Base-by-base conservation (phyloP, 2,113 vertebrate genomes). In the Eupsittula cactorum region DNA sequence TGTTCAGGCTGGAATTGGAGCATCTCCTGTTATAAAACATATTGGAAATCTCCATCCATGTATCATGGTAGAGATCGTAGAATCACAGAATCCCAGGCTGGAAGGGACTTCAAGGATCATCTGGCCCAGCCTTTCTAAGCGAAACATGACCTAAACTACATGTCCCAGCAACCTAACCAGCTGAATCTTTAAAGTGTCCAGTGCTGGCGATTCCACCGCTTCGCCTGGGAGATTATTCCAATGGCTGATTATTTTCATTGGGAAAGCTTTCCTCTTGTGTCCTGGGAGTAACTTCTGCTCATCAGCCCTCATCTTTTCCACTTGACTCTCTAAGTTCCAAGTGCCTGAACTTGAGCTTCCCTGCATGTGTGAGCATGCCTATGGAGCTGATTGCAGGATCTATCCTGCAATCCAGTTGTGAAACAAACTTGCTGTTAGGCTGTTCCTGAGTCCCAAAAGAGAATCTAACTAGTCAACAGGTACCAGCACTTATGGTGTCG, bases 11-110 rank as follows among this genome's bases (percentile, higher is more conserved):
- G 53, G 44, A 46, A 20, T 57, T 16, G 3, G 11, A 27, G 3
- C 24, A 24, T 76, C 33, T 52, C 14, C 3, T 39, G 15, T 4
- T 88, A 19, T 28, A 49, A 64, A 86, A 53, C 0, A 0, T 39
- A 8, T 16, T 25, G 39, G 10, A 55, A 82, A 13, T 31, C 16
- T 67, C 28, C 1, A 0, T 47, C 0, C 35, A n/a, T 76, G 19
- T 52, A 62, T 27, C 7, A 4, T 44, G 73, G 37, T 1, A 4
- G 55, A 63, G 44, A 9, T 39, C 9, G 7, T 24, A 59, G 33
- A 59, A 23, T 59, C 33, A 59, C 57, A 35, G 57, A 59, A 35
- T 59, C 9, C 21, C 57, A 35, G 33, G 57, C n/a, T 59, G 57
- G 21, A 59, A 59, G 21, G 33, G 21, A 59, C 21, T 6, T 59